Evolutionary conservation across 2,797 vertebrate species (phyloP).

Genomic region (Hapalemur alaotrensis): DNA sequence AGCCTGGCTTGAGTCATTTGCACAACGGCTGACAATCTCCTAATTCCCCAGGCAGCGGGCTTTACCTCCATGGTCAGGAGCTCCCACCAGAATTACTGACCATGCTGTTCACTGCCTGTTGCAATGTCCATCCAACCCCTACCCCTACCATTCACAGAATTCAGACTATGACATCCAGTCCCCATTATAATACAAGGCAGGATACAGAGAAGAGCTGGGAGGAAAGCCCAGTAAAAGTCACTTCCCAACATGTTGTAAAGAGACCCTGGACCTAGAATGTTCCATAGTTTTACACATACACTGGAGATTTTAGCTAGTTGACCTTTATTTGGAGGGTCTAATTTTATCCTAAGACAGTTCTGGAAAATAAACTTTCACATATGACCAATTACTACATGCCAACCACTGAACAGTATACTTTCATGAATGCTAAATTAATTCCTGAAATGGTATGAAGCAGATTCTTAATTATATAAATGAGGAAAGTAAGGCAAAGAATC

Average conservation of each 20-base stretch:
- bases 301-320: not conserved
- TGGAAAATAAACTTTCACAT: conserved; percentile 19
- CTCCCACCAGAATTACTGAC: not conserved
- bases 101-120: not conserved
- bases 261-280: not conserved
- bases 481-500: not conserved
- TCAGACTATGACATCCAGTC: not conserved
- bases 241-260: not conserved
- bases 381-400: not conserved
- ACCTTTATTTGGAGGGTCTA: not conserved
- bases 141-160: not conserved
- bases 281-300: not conserved
- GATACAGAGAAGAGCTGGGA: fast-evolving
- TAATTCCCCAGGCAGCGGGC: not conserved
- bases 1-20: not conserved
- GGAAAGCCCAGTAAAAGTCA: fast-evolving
- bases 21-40: not conserved
- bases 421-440: not conserved
- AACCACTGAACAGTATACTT: not conserved
- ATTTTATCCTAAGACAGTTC: not conserved
- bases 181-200: not conserved
- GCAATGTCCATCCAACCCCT: not conserved
- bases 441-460: not conserved
- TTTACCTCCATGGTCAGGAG: not conserved
- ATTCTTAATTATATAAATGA: not conserved